Evolutionary conservation across 2,888 invertebrate genomes (phyloP).

Genomic region (Ormia ochracea): DNA sequence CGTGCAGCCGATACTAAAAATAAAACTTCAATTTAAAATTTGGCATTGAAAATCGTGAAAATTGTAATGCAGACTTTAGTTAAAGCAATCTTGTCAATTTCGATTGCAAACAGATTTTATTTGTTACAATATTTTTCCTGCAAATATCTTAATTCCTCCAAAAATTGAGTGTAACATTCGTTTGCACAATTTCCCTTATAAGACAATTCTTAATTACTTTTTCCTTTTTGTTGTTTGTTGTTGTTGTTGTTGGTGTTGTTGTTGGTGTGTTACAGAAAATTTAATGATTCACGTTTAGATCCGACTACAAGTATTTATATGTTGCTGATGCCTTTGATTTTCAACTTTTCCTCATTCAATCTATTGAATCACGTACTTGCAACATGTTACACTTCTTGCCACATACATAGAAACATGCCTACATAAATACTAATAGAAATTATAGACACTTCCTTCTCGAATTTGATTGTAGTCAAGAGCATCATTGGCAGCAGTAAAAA

Average conservation of each 20-base stretch:
- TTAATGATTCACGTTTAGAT: conserved; percentile 29
- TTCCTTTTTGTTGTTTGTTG: too few relatives aligned
- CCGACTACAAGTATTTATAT: background rate
- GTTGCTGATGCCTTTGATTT: conserved; percentile 26
- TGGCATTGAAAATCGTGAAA: too few relatives aligned
- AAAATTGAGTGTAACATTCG: too few relatives aligned
- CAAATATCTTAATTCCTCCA: too few relatives aligned
- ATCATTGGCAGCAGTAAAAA: conserved; percentile 22
- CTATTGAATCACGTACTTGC: conserved; percentile 75
- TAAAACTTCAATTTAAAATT: too few relatives aligned
- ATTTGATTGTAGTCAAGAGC: conserved; percentile 70
- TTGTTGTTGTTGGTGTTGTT: too few relatives aligned
- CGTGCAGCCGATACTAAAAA: too few relatives aligned
- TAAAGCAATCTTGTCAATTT: too few relatives aligned
- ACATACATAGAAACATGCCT: background rate
- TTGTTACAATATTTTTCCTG: too few relatives aligned
- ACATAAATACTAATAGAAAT: conserved; percentile 66
- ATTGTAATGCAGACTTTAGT: too few relatives aligned
- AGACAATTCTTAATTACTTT: conserved; percentile 41
- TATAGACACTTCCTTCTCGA: conserved; percentile 72
- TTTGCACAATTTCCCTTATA: background rate
- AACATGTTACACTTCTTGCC: conserved; percentile 70
- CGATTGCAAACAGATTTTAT: too few relatives aligned
- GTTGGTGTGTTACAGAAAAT: conserved; percentile 15
- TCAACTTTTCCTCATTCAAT: conserved; percentile 62